Base-by-base conservation (phyloP, 2,888 invertebrate species). In the Leucophora obtusa region DNA sequence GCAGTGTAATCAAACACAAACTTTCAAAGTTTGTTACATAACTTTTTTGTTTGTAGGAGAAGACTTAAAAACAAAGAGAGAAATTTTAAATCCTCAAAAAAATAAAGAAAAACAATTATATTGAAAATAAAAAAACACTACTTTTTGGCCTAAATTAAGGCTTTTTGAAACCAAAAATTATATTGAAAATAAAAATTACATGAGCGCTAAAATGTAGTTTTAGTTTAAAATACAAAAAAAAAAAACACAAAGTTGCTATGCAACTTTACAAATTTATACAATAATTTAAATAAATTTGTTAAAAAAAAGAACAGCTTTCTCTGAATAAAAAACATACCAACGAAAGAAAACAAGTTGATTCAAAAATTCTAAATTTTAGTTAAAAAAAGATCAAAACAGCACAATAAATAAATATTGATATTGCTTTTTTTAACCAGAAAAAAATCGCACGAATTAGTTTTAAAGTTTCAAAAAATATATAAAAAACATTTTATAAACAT, bases 381-480 rank as follows among this genome's bases (percentile, higher is more conserved):
- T 83, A 58, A 73, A 78, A 72, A 38, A 38, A 11, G 66, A 54
- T 24, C 33, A 43, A 54, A 66, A 33, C 17, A 65, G 84, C 83
- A 82, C 84, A 80, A 28, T 28, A 28, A 74, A 71, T 78, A 33
- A 28, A 14, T 5, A 51, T 54, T 18, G 8, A 18, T 63, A 75
- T 54, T 62, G 43, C 24, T 68, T 79, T 62, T 73, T 78, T 28
- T 51, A 68, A 74, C 65, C 35, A 75, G 60, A 66, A 65, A 47
- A 70, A 72, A 82, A 83, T 80, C 83, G 84, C 85, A 84, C 84
- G 78, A 83, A 81, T 79, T 82, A 82, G 35, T 70, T 71, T 63
- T 28, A 72, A 82, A 60, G 58, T 43, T 69, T 54, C 14, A 43
- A 56, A 17, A 21, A n/a, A 24, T 28, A 28, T 50, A 18, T 15